Percentiles rank a stretch among this genome's conserved stretches.
Conservation (phyloP, 2,888 invertebrate species). For the Parnassius apollo region DNA sequence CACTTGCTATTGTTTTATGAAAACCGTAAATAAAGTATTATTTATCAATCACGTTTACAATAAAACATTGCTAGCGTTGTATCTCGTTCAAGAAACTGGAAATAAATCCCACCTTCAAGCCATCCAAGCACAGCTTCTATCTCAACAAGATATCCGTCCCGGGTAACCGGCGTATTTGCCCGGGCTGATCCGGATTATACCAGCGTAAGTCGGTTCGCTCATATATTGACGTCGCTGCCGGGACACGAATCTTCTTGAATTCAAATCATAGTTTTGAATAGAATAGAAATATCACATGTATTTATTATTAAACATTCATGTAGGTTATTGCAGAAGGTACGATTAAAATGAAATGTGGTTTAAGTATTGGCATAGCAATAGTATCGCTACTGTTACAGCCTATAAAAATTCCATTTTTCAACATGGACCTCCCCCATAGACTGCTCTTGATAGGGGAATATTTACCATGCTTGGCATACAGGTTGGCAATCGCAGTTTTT, state of each 20-base stretch:
- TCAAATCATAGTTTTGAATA: conserved; percentile 27
- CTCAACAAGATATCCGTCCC: conserved; percentile 28
- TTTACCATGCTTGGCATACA: too few species aligned
- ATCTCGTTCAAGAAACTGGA: conserved; percentile 20
- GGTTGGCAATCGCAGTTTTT: too few species aligned
- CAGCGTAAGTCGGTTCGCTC: conserved; percentile 34
- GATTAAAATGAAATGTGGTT: too few species aligned
- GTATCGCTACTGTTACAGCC: too few species aligned
- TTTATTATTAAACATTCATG: too few species aligned
- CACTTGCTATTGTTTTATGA: too few species aligned
- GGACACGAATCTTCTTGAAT: conserved; percentile 34
- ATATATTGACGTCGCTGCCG: conserved; percentile 30
- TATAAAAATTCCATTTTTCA: too few species aligned
- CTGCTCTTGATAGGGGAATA: too few species aligned
- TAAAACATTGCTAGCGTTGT: not conserved
- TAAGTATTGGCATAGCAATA: too few species aligned
- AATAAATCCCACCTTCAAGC: conserved; percentile 21
- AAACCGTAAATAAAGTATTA: not conserved
- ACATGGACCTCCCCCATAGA: too few species aligned
- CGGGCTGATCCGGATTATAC: conserved; percentile 36
- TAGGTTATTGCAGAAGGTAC: too few species aligned
- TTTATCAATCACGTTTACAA: not conserved
- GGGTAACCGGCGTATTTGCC: conserved; percentile 31
- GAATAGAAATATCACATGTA: conserved; percentile 14
- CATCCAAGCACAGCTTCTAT: conserved; percentile 23